Base-by-base conservation (phyloP, 64 coral and sea anemone genomes). In the Exaiptasia diaphana region DNA sequence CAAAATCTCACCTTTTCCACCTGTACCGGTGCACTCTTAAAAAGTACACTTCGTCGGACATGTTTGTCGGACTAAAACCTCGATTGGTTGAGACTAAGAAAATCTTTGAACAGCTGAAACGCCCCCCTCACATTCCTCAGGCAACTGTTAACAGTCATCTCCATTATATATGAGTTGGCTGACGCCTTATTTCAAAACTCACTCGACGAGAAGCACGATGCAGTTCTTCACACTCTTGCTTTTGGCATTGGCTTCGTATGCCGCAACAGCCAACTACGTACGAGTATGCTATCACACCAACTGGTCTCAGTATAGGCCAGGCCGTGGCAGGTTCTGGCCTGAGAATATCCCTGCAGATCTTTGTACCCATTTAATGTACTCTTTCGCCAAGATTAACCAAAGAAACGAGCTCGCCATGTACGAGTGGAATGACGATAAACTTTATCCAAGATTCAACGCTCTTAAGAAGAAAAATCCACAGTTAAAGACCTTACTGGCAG, bases 391-490 rank as follows among this genome's bases (percentile, higher is more conserved):
- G 67, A 88, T 88, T n/a, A 64, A 81, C 50, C 52, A 53, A 2
- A 81, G 63, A 50, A 79, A 30, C 38, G 67, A 79, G 32, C 67
- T 88, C 15, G 86, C 86, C 10, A 81, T 81, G 77, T 81, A 88
- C 54, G 86, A 88, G 32, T 88, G 86, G 86, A 88, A 88, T 36
- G 86, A 88, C 59, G 86, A 88, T 39, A 88, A 88, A 30, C n/a
- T 88, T 18, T 88, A 88, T 53, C 77, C 86, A 17, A 79, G 77
- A 27, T 79, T 88, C n/a, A 88, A 88, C 29, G 77, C 75, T 0
- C 48, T 88, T 0, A 88, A 88, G 38, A 0, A 81, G 54, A 60
- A 79, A 59, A 88, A 88, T 25, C 40, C 64, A 18, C 5, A n/a
- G 0, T 31, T 88, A 17, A 71, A 38, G 50, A 80, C 76, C 3